A percentile compares a stretch with the other conserved stretches of the same genome.
Conservation (phyloP, 2,888 invertebrate genomes). For the Heteromurus nitidus region DNA sequence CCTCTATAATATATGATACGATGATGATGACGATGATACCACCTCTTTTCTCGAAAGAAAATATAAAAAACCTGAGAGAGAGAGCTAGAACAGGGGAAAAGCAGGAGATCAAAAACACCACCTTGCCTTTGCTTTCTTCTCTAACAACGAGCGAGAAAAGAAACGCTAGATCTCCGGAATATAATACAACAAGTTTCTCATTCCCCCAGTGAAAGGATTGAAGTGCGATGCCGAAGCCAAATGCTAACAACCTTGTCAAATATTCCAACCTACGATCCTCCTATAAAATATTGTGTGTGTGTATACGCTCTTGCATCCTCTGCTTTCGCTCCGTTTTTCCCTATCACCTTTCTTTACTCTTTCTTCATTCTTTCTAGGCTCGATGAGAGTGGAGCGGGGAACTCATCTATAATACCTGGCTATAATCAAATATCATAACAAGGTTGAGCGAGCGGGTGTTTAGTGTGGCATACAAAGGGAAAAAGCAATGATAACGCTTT, state of each 20-base stretch:
- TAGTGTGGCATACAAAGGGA: not conserved
- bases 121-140: conserved; percentile 37
- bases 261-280: too few relatives aligned
- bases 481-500: not conserved
- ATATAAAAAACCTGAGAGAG: too few relatives aligned
- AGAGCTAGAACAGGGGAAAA: conserved; percentile 29
- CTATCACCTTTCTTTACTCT: conserved; percentile 8
- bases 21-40: conserved; percentile 4
- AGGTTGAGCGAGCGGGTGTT: not conserved
- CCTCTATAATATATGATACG: conserved; percentile 54
- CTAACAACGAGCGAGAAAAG: not conserved
- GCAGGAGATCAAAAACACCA: conserved; percentile 46
- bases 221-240: too few relatives aligned
- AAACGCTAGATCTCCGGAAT: conserved; percentile 12
- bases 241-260: conserved; percentile 15
- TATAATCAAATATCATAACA: too few relatives aligned
- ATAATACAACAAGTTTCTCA: conserved; percentile 52
- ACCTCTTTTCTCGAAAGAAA: conserved; percentile 13
- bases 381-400: not conserved
- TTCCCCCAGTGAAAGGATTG: conserved; percentile 49
- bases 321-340: not conserved
- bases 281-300: too few relatives aligned
- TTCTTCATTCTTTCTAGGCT: too few relatives aligned
- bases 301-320: not conserved
- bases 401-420: not conserved